Evolutionary conservation across 1,140 invertebrate genomes (phyloP).

Genomic region (Brachionus paranguensis): DNA sequence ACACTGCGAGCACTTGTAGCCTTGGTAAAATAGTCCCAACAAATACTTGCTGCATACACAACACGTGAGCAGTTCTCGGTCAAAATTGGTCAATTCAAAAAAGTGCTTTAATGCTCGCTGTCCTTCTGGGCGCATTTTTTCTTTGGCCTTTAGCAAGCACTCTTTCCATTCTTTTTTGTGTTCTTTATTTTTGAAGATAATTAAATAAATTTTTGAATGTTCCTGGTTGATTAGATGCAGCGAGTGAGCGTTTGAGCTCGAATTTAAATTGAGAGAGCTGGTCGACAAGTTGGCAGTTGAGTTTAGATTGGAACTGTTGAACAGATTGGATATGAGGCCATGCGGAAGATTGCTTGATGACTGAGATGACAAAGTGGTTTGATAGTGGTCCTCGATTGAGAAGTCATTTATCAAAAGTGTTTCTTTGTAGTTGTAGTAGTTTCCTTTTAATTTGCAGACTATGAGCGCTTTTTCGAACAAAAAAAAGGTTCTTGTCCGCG

Average conservation of each 20-base stretch:
- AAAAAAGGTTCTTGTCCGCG: constrained; percentile 34
- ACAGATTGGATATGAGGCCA: constrained; percentile 13
- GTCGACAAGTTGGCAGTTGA: neutral
- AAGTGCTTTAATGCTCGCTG: constrained; percentile 6
- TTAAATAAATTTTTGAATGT: neutral
- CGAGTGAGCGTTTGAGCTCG: constrained; percentile 11
- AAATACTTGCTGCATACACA: constrained; percentile 22
- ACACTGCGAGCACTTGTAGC: constrained; percentile 16
- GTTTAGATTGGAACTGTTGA: neutral
- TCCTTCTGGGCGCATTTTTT: neutral
- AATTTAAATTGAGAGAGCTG: constrained; percentile 5
- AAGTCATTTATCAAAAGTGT: constrained; percentile 23
- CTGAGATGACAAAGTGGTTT: neutral
- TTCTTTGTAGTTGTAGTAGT: constrained; percentile 28
- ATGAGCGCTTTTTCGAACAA: constrained; percentile 30
- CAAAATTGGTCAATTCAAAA: constrained; percentile 27
- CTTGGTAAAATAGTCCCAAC: constrained; percentile 21
- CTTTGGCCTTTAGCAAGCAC: neutral
- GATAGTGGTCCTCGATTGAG: neutral
- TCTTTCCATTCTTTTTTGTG: constrained; percentile 34
- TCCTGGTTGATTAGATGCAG: neutral
- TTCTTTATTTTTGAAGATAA: constrained; percentile 36
- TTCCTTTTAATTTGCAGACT: constrained; percentile 33
- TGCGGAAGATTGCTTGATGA: constrained; percentile 16
- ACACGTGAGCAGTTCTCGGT: neutral